Evolutionary conservation across 1,140 invertebrate species (phyloP).

Genomic region (Elymnias hypermnestra): DNA sequence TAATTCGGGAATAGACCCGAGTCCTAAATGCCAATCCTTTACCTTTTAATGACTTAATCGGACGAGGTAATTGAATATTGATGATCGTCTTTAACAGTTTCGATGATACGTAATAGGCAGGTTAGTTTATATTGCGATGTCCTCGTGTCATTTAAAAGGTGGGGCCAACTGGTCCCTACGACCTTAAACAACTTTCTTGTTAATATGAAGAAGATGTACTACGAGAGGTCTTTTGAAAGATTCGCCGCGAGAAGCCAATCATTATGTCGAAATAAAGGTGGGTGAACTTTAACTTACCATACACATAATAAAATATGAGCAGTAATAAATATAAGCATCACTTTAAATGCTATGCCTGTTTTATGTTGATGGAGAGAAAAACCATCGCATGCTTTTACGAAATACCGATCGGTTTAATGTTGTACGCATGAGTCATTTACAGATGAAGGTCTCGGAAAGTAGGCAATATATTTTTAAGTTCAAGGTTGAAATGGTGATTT

Average conservation of each 20-base stretch:
- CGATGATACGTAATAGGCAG: conserved; percentile 24
- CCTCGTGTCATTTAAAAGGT: conserved; percentile 55
- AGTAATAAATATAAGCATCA: conserved; percentile 20
- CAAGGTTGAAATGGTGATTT: conserved; percentile 9
- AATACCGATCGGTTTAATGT: conserved; percentile 16
- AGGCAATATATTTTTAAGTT: conserved; percentile 7
- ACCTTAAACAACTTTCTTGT: conserved; percentile 58
- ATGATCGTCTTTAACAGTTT: conserved; percentile 17
- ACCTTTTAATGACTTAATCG: conserved; percentile 13
- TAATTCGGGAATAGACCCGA: neutral
- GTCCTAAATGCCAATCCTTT: conserved; percentile 9
- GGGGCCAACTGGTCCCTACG: conserved; percentile 46
- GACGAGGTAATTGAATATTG: conserved; percentile 19
- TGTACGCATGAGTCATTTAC: conserved; percentile 19
- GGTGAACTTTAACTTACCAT: conserved; percentile 30
- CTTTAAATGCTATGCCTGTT: conserved; percentile 18
- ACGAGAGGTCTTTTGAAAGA: conserved; percentile 52
- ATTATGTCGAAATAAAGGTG: conserved; percentile 40
- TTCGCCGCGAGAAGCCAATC: conserved; percentile 39
- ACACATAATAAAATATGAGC: conserved; percentile 28
- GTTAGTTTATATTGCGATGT: conserved; percentile 38
- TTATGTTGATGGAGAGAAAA: conserved; percentile 19
- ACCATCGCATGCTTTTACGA: conserved; percentile 25
- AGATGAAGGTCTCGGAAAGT: conserved; percentile 13
- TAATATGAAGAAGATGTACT: conserved; percentile 46